Evolutionary conservation across 2,797 vertebrate genomes (phyloP).

Genomic region (Danio kyathit): DNA sequence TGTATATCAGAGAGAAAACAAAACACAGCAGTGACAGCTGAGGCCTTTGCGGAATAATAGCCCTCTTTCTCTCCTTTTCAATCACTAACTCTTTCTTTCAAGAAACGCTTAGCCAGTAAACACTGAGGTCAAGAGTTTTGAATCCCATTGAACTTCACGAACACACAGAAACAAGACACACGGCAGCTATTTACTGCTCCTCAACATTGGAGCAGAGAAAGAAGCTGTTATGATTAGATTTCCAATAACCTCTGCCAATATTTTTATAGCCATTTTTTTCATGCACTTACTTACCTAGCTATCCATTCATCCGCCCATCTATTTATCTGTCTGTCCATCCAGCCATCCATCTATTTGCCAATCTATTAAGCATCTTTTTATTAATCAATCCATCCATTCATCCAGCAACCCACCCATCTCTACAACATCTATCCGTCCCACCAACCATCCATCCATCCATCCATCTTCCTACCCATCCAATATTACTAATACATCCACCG

Average conservation of each 20-base stretch:
- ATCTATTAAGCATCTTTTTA: too few species aligned
- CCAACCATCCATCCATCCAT: too few species aligned
- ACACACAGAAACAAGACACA: background rate
- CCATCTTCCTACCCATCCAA: background rate
- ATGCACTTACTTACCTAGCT: too few species aligned
- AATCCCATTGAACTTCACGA: background rate
- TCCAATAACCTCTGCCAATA: background rate
- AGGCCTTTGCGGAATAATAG: constrained; percentile 5
- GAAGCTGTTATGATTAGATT: background rate
- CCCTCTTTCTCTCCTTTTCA: constrained; percentile 3
- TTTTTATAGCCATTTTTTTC: background rate
- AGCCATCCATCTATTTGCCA: background rate
- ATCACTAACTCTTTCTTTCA: background rate
- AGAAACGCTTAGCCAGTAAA: background rate
- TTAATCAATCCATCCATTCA: too few species aligned
- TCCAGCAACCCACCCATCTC: too few species aligned
- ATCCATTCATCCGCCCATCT: too few species aligned
- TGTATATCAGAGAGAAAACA: constrained; percentile 4
- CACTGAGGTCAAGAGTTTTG: background rate
- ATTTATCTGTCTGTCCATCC: background rate
- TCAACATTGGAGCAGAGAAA: background rate
- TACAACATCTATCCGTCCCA: too few species aligned
- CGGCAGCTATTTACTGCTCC: background rate
- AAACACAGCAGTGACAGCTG: background rate
- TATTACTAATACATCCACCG: rapidly evolving